Base-by-base conservation (phyloP, 2,888 invertebrate species). In the Ferrisia virgata region DNA sequence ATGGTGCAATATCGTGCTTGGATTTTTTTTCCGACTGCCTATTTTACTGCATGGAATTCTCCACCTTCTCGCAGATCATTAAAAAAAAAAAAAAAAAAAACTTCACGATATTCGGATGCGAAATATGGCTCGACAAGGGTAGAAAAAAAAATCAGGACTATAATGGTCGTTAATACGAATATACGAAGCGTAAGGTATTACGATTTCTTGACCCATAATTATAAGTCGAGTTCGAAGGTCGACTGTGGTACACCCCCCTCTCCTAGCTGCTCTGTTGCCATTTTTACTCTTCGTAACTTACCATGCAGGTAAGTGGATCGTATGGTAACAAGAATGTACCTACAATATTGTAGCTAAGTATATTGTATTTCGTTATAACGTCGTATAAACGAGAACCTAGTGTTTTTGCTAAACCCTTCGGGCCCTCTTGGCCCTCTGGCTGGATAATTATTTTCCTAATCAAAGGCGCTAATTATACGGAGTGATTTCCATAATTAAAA, bases 181-280 rank as follows among this genome's bases (percentile, higher is more conserved):
- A 40, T 3, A 2, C 40, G 22, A n/a, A n/a, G n/a, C n/a, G 53
- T 47, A n/a, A 8, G 53, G 25, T 76, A 76, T 76, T 76, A 76
- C 33, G 72, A 76, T 76, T 76, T 76, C 72, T 76, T 76, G 72
- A 76, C 72, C 72, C 36, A 36, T 76, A 76, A 76, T 76, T 76
- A 76, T n/a, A n/a, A 11, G 53, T 53, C 53, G 53, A 53, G 53
- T 5, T 5, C 39, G 39, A 5, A 39, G 5, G 5, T 39, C 39
- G 11, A 5, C 6, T 39, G 39, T 39, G 5, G 11, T 15, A 9
- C 43, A 15, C 43, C 13, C 11, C 13, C 28, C n/a, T n/a, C n/a
- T n/a, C n/a, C n/a, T n/a, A n/a, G n/a, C n/a, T n/a, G n/a, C n/a
- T n/a, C n/a, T n/a, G n/a, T n/a, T n/a, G n/a, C n/a, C n/a, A n/a